phyloP scores from a whole-genome alignment of 2,888 invertebrate genomes.

The Parnassius mnemosyne region DNA sequence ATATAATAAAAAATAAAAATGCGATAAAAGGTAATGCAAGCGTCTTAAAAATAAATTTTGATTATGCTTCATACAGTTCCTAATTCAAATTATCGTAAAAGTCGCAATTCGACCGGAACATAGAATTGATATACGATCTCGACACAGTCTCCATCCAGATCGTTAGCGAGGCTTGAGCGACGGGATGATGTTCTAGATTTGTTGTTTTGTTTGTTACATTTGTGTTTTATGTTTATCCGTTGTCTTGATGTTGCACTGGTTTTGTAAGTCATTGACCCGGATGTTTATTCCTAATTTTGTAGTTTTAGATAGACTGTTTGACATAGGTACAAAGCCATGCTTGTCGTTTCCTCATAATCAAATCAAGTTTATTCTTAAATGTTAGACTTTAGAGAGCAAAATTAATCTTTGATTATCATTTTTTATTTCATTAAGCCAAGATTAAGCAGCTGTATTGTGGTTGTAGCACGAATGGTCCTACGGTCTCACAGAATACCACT shows the following conservation, averaged over 20 bases:
- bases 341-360: no score
- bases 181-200: neutral
- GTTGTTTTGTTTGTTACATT: no score
- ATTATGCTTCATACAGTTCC: neutral
- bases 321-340: neutral
- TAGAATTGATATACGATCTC: neutral
- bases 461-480: no score
- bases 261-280: neutral
- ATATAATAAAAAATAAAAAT: neutral
- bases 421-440: no score
- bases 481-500: no score
- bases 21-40: neutral
- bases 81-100: neutral
- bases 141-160: neutral
- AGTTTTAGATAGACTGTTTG: neutral
- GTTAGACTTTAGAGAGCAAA: no score
- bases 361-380: no score
- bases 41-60: neutral
- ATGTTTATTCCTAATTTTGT: neutral
- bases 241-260: neutral
- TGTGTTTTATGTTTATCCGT: conserved; percentile 1
- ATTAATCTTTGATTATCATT: no score
- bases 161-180: neutral
- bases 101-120: neutral
- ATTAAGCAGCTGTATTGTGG: no score